Evolutionary conservation across 1,140 invertebrate genomes (phyloP).

Genomic region (Brachionus calyciflorus): DNA sequence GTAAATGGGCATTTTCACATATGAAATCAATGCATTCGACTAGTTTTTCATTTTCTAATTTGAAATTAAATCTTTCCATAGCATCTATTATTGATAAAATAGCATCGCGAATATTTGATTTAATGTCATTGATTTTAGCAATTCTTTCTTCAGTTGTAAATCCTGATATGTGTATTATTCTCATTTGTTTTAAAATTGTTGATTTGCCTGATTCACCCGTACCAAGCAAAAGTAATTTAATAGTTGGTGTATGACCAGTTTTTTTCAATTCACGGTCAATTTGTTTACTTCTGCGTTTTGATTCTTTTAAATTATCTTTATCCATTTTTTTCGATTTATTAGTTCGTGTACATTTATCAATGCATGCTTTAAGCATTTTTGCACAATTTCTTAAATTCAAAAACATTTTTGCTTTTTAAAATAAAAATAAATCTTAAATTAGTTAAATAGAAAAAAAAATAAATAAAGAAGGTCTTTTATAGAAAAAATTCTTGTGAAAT

Average conservation of each 20-base stretch:
- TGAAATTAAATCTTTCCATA: constrained; percentile 16
- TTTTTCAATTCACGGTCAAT: constrained; percentile 35
- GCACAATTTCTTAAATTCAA: constrained; percentile 15
- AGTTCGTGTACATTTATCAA: neutral
- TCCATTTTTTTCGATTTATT: neutral
- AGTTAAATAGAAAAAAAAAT: too few species aligned
- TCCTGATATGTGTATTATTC: constrained; percentile 97
- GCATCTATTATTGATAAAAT: constrained; percentile 34
- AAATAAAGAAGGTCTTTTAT: neutral
- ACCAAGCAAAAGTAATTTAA: constrained; percentile 48
- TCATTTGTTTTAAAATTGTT: constrained; percentile 99
- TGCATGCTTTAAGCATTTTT: constrained; percentile 18
- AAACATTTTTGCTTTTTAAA: constrained; percentile 16
- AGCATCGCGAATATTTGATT: constrained; percentile 19
- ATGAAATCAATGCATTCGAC: neutral
- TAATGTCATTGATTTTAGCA: constrained; percentile 41
- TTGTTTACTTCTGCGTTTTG: neutral
- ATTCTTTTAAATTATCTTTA: neutral
- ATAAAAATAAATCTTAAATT: neutral
- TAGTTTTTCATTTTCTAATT: neutral
- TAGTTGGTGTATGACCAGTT: neutral
- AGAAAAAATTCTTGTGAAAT: neutral
- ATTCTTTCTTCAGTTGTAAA: constrained; percentile 75
- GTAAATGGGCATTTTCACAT: neutral
- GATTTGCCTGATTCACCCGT: constrained; percentile 85